phyloP scores from a whole-genome alignment of 1,140 invertebrate genomes.

The Ips nitidus region DNA sequence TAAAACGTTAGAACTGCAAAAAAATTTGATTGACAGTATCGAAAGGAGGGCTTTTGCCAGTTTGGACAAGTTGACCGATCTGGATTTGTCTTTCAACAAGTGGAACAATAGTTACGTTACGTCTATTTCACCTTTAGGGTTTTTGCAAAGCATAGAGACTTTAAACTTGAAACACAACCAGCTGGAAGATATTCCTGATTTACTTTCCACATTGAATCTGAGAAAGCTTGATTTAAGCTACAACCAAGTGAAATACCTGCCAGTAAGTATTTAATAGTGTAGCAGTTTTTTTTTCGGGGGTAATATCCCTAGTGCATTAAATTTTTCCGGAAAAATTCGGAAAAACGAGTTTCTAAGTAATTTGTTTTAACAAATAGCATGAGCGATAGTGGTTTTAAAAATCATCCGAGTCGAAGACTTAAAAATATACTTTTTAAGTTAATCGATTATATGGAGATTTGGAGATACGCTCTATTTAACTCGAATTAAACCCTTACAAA shows the following conservation, averaged over 20 bases:
- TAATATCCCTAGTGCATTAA: no score
- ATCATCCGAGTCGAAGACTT: no score
- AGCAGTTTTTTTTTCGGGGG: no score
- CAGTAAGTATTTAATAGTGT: background rate
- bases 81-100: constrained; percentile 26
- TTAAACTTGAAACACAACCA: constrained; percentile 23
- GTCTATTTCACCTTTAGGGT: constrained; percentile 3
- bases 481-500: no score
- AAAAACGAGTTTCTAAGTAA: no score
- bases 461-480: no score
- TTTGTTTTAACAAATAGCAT: no score
- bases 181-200: constrained; percentile 1
- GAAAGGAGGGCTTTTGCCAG: constrained; percentile 6
- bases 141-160: constrained; percentile 7
- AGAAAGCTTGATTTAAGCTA: background rate
- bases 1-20: constrained; percentile 3
- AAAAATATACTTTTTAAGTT: no score
- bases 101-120: constrained; percentile 24
- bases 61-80: background rate
- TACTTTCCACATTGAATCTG: background rate
- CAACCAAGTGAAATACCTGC: background rate
- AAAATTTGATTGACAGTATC: constrained; percentile 13
- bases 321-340: no score
- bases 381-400: no score
- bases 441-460: no score